phyloP scores from a whole-genome alignment of 2,888 invertebrate species.

The Hydrotaea cyrtoneurina region DNA sequence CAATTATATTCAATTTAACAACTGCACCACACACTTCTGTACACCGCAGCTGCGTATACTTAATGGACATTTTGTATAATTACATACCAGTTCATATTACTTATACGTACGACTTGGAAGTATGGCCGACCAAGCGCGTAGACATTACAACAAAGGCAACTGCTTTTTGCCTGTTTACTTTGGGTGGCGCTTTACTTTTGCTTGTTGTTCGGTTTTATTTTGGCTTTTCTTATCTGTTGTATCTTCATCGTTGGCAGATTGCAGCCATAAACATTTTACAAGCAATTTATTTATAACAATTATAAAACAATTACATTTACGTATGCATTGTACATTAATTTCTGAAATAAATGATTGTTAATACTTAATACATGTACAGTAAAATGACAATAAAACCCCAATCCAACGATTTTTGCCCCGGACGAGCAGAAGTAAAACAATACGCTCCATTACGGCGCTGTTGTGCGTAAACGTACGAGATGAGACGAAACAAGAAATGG shows the following conservation, averaged over 20 bases:
- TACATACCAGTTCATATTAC: neutral
- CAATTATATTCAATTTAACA: conserved; percentile 7
- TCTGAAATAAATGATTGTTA: conserved; percentile 36
- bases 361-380: neutral
- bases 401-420: neutral
- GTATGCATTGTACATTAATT: conserved; percentile 20
- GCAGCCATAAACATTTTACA: conserved; percentile 64
- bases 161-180: neutral
- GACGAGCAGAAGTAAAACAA: neutral
- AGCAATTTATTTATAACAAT: conserved; percentile 67
- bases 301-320: conserved; percentile 64
- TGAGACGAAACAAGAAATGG: neutral
- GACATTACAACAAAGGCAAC: neutral
- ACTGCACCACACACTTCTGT: neutral
- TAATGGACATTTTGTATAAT: neutral
- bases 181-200: neutral
- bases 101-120: neutral
- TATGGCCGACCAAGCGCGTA: neutral
- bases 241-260: conserved; percentile 35
- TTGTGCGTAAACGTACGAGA: neutral
- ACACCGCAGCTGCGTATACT: neutral
- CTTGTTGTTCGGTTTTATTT: neutral
- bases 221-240: neutral
- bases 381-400: conserved; percentile 14
- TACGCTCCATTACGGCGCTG: conserved; percentile 23